Percentiles rank a stretch among this genome's conserved stretches.
phyloP scores from a whole-genome alignment of 2,797 vertebrate genomes.

The Remorina albescens region DNA sequence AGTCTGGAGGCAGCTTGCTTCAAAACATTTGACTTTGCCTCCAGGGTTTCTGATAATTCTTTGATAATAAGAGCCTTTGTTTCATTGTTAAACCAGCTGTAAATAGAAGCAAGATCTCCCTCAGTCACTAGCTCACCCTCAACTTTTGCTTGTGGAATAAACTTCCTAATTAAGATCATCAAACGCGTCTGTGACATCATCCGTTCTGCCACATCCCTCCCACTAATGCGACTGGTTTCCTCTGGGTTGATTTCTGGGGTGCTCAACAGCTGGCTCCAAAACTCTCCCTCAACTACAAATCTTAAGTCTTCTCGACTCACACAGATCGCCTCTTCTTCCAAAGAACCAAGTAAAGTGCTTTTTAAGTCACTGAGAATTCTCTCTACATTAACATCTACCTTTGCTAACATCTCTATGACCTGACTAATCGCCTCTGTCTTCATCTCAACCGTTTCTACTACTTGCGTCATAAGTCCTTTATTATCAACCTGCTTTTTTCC shows the following conservation, averaged over 20 bases:
- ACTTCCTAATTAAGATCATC: slow-evolving; percentile 65
- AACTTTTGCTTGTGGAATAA: slow-evolving; percentile 47
- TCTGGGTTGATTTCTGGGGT: slow-evolving; percentile 41
- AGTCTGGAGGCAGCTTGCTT: slow-evolving; percentile 69
- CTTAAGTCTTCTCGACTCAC: slow-evolving; percentile 58
- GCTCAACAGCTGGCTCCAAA: slow-evolving; percentile 79
- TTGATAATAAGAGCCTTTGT: slow-evolving; percentile 67
- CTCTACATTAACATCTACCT: slow-evolving; percentile 72
- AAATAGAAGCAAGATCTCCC: slow-evolving; percentile 49
- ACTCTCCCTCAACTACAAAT: slow-evolving; percentile 78
- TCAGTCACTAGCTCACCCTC: slow-evolving; percentile 35
- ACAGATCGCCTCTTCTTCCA: slow-evolving; percentile 51
- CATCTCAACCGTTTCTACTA: slow-evolving; percentile 78
- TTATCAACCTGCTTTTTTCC: slow-evolving; percentile 65
- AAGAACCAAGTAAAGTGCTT: slow-evolving; percentile 73
- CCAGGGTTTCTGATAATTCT: slow-evolving; percentile 71
- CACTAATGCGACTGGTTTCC: slow-evolving; percentile 40
- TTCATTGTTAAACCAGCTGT: slow-evolving; percentile 72
- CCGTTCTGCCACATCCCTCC: slow-evolving; percentile 61
- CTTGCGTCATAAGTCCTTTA: slow-evolving; percentile 73
- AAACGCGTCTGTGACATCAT: slow-evolving; percentile 76
- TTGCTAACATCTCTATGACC: slow-evolving; percentile 80
- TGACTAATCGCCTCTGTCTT: slow-evolving; percentile 78
- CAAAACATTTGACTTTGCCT: slow-evolving; percentile 70
- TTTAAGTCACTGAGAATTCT: slow-evolving; percentile 66